Evolutionary conservation across 1,140 invertebrate species (phyloP).

Genomic region (Trichonephila inaurata): DNA sequence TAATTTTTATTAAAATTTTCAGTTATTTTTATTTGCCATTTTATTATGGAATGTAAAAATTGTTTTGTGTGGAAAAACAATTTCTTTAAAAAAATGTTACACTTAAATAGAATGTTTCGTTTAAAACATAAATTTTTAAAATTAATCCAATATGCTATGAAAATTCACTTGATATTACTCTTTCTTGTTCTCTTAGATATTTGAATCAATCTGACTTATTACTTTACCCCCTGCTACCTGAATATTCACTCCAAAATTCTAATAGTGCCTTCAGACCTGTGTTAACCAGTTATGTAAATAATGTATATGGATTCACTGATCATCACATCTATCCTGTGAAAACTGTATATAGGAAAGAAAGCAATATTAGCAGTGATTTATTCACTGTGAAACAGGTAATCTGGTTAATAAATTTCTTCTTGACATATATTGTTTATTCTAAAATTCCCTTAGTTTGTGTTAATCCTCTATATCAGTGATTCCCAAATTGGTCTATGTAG

Average conservation of each 20-base stretch:
- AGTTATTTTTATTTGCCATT: neutral
- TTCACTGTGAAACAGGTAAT: slow-evolving; percentile 44
- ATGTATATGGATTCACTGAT: slow-evolving; percentile 52
- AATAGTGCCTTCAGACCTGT: slow-evolving; percentile 60
- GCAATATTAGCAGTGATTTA: neutral
- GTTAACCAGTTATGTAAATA: slow-evolving; percentile 71
- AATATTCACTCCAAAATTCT: neutral
- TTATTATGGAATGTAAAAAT: neutral
- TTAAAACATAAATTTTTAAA: too few relatives aligned
- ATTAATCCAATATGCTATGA: too few relatives aligned
- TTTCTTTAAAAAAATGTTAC: too few relatives aligned
- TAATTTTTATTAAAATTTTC: neutral
- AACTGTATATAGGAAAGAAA: slow-evolving; percentile 62
- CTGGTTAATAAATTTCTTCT: too few relatives aligned
- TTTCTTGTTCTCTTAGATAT: slow-evolving; percentile 2
- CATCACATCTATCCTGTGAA: slow-evolving; percentile 60
- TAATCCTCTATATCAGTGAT: too few relatives aligned
- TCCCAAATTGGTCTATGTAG: too few relatives aligned
- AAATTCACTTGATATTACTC: too few relatives aligned
- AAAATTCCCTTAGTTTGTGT: too few relatives aligned
- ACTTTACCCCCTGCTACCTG: neutral
- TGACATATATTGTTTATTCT: too few relatives aligned
- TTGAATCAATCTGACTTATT: slow-evolving; percentile 42
- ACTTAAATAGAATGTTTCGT: too few relatives aligned
- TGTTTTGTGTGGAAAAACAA: neutral